Evolutionary conservation across 2,797 vertebrate genomes (phyloP).

Genomic region (Peromyscus attwateri): DNA sequence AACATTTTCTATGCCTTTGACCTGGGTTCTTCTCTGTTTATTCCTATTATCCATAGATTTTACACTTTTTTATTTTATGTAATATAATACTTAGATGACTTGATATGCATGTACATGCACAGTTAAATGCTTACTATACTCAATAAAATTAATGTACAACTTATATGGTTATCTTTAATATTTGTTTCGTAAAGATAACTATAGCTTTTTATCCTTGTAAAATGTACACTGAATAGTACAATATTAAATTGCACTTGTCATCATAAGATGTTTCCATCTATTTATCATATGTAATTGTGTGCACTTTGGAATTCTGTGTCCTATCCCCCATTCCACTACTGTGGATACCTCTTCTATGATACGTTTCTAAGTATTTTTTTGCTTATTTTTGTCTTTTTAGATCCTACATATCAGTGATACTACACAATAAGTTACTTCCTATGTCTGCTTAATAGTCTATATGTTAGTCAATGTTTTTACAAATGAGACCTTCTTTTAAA

Average conservation of each 20-base stretch:
- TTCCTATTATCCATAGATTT: background rate
- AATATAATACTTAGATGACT: background rate
- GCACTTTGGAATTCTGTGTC: no score
- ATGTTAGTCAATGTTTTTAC: background rate
- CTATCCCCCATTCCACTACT: background rate
- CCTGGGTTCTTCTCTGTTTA: background rate
- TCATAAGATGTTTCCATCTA: background rate
- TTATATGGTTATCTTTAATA: background rate
- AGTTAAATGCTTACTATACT: background rate
- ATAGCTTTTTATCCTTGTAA: background rate
- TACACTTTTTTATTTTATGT: background rate
- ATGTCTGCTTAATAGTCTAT: background rate
- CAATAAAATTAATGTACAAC: background rate
- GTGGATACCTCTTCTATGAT: background rate
- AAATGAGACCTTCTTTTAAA: background rate
- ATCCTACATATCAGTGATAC: background rate
- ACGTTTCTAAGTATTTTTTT: background rate
- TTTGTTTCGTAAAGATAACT: background rate
- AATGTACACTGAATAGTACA: background rate
- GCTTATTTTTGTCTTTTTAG: background rate
- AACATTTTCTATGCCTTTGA: background rate
- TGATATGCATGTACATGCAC: background rate
- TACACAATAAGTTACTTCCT: background rate
- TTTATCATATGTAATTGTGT: background rate
- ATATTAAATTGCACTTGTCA: background rate